Percentiles rank a stretch among this genome's conserved stretches.
These are phyloP conservation scores for Sisor rabdophorus DNA, from an alignment of 2,113 vertebrate genomes.

Conservation along the genomic window DNA sequence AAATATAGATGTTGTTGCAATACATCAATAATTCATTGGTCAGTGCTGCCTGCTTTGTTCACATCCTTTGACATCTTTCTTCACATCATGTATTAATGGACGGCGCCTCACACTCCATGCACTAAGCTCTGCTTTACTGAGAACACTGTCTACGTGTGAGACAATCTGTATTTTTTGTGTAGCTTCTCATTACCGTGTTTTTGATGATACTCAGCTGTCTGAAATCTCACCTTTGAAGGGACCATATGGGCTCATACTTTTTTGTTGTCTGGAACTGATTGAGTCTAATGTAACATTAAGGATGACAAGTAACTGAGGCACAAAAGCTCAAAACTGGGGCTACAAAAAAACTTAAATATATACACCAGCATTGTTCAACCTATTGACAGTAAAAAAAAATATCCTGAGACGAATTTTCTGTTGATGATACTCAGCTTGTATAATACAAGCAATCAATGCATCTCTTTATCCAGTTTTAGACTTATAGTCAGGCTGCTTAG, in stretches of 20 bases:
- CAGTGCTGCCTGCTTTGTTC: constrained; percentile 8
- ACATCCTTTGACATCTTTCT: constrained; percentile 18
- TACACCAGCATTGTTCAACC: neutral
- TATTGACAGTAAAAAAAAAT: too few species aligned
- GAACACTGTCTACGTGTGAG: neutral
- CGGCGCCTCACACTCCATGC: constrained; percentile 11
- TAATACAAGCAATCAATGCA: too few species aligned
- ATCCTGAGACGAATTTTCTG: too few species aligned
- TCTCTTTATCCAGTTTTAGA: constrained; percentile 18
- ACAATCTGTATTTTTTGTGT: neutral
- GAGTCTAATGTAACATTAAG: neutral
- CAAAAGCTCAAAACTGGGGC: neutral
- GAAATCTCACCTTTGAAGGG: constrained; percentile 3
- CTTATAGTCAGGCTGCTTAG: constrained; percentile 42
- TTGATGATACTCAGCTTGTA: too few species aligned
- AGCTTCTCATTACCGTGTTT: neutral
- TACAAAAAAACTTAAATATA: neutral
- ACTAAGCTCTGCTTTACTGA: neutral
- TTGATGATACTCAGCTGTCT: constrained; percentile 12
- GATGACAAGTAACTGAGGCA: neutral
- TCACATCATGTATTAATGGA: constrained; percentile 33
- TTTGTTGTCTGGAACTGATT: constrained; percentile 5
- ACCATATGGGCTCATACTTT: constrained; percentile 14
- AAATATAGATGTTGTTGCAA: constrained; percentile 40
- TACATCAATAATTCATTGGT: constrained; percentile 34